phyloP scores from a whole-genome alignment of 2,888 invertebrate genomes.

The Carcina quercana region DNA sequence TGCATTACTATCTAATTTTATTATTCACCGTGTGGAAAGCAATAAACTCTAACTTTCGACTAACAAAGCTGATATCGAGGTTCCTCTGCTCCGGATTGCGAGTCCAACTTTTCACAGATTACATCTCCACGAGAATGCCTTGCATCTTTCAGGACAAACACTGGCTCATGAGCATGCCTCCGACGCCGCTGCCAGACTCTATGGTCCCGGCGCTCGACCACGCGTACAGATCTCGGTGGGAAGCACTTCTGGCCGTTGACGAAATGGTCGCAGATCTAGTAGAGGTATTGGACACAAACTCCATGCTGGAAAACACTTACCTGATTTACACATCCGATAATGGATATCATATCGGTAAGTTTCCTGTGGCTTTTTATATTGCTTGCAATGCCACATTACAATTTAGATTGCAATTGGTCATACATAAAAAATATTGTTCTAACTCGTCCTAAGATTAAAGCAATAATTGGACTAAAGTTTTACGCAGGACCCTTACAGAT shows the following conservation, averaged over 20 bases:
- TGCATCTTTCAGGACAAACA: constrained; percentile 81
- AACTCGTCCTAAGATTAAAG: no score
- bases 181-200: constrained; percentile 75
- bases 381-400: no score
- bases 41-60: no score
- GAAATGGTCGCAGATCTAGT: constrained; percentile 84
- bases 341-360: constrained; percentile 89
- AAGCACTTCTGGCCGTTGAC: constrained; percentile 89
- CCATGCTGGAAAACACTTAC: constrained; percentile 82
- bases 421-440: no score
- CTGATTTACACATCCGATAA: constrained; percentile 92
- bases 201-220: constrained; percentile 78
- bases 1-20: no score
- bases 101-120: no score
- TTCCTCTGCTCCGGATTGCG: background rate
- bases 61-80: no score
- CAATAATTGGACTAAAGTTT: no score
- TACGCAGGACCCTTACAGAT: no score
- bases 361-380: no score
- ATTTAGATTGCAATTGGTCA: no score
- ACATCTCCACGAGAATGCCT: background rate
- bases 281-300: constrained; percentile 61
- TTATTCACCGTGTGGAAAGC: no score
- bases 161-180: constrained; percentile 85
- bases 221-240: constrained; percentile 83